Conservation (phyloP, 2,888 invertebrate genomes). For the Mellilla xanthometata region DNA sequence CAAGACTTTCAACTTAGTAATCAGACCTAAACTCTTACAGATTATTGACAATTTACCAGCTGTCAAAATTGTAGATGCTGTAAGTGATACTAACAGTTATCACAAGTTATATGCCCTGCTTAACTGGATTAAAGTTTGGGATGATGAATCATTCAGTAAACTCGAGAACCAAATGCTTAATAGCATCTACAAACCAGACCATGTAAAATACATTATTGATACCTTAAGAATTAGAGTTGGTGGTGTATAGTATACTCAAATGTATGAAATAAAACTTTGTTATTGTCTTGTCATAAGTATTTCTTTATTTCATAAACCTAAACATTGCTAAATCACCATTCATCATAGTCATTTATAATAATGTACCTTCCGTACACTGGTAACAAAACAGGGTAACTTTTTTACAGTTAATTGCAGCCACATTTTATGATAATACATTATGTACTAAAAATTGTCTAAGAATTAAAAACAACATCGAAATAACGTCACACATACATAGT, state of each 20-base stretch:
- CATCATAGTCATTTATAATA: slow-evolving; percentile 26
- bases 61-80: slow-evolving; percentile 59
- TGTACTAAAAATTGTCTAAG: slow-evolving; percentile 7
- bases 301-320: slow-evolving; percentile 51
- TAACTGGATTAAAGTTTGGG: slow-evolving; percentile 77
- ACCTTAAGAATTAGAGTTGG: slow-evolving; percentile 60
- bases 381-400: slow-evolving; percentile 50
- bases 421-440: slow-evolving; percentile 9
- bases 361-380: slow-evolving; percentile 36
- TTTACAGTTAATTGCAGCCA: slow-evolving; percentile 35
- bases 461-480: slow-evolving; percentile 1
- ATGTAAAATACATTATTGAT: slow-evolving; percentile 66
- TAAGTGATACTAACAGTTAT: slow-evolving; percentile 63
- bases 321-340: slow-evolving; percentile 43
- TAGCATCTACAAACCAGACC: slow-evolving; percentile 55
- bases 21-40: slow-evolving; percentile 61
- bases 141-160: slow-evolving; percentile 61
- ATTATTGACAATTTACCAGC: slow-evolving; percentile 75
- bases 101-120: slow-evolving; percentile 79
- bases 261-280: slow-evolving; percentile 23
- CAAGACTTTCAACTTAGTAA: slow-evolving; percentile 67
- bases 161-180: slow-evolving; percentile 64
- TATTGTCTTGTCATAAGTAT: slow-evolving; percentile 32
- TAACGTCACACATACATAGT: slow-evolving; percentile 21
- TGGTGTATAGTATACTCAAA: slow-evolving; percentile 23